Conservation (phyloP, 2,888 invertebrate genomes). For the Sarcophaga caerulescens region DNA sequence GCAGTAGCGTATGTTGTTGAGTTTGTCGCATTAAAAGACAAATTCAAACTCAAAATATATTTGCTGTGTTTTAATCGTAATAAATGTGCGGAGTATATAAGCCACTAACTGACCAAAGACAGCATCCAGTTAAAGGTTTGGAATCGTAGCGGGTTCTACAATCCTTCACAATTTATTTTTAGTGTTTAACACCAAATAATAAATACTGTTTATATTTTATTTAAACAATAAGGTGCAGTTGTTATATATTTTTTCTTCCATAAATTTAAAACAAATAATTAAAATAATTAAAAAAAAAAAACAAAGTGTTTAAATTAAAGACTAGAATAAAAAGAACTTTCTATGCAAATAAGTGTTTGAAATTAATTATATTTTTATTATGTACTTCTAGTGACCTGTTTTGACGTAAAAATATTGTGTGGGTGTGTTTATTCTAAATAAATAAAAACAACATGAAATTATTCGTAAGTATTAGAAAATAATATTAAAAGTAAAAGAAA, state of each 20-base stretch:
- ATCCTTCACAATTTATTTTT: conserved; percentile 75
- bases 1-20: conserved; percentile 31
- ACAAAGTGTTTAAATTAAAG: conserved; percentile 10
- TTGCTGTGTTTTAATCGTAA: conserved; percentile 73
- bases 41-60: conserved; percentile 55
- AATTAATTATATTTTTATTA: conserved; percentile 29
- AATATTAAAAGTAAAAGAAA: neutral
- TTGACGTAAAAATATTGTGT: conserved; percentile 15
- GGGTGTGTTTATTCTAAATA: conserved; percentile 47
- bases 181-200: conserved; percentile 61
- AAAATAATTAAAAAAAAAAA: conserved; percentile 8
- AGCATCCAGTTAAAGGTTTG: conserved; percentile 82
- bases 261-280: conserved; percentile 14
- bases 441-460: conserved; percentile 66
- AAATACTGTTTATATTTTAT: conserved; percentile 4
- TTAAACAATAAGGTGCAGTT: conserved; percentile 58
- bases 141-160: conserved; percentile 81
- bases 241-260: conserved; percentile 5
- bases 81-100: conserved; percentile 81
- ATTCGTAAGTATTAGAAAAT: conserved; percentile 66
- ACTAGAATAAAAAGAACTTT: conserved; percentile 18
- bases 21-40: conserved; percentile 29
- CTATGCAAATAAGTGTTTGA: neutral
- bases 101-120: conserved; percentile 81
- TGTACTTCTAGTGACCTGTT: conserved; percentile 42